These are phyloP conservation scores for Chondrosia reniformis DNA, from an alignment of 37 sponge, comb jelly and placozoan species.

Conservation along the genomic window DNA sequence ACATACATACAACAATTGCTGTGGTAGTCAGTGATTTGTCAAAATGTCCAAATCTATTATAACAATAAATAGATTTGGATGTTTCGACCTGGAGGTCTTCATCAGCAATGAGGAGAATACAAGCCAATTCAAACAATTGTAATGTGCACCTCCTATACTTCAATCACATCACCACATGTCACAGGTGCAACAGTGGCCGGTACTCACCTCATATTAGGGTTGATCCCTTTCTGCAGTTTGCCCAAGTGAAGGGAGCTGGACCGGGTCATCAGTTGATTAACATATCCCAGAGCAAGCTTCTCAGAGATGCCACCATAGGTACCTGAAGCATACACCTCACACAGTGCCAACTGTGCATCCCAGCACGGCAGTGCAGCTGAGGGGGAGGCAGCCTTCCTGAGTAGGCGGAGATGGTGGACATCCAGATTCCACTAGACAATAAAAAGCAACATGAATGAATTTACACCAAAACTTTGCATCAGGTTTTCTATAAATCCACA, in stretches of 20 bases:
- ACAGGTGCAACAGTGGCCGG: no score
- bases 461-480: no score
- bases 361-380: constrained; percentile 1
- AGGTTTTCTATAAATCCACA: no score
- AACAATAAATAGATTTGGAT: no score
- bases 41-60: no score
- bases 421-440: background rate
- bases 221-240: constrained; percentile 30
- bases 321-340: constrained; percentile 49
- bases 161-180: no score
- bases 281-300: constrained; percentile 27
- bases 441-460: background rate
- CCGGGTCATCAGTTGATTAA: constrained; percentile 32
- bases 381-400: constrained; percentile 23
- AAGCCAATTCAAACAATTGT: no score
- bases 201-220: constrained; percentile 53
- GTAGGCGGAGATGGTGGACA: constrained; percentile 27
- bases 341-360: constrained; percentile 58
- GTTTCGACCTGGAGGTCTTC: no score
- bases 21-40: no score
- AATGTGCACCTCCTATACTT: no score
- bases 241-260: constrained; percentile 4
- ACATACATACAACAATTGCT: background rate
- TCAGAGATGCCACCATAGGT: constrained; percentile 48
- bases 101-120: no score